Conservation (phyloP, 1,140 invertebrate genomes). For the Rhyzopertha dominica region DNA sequence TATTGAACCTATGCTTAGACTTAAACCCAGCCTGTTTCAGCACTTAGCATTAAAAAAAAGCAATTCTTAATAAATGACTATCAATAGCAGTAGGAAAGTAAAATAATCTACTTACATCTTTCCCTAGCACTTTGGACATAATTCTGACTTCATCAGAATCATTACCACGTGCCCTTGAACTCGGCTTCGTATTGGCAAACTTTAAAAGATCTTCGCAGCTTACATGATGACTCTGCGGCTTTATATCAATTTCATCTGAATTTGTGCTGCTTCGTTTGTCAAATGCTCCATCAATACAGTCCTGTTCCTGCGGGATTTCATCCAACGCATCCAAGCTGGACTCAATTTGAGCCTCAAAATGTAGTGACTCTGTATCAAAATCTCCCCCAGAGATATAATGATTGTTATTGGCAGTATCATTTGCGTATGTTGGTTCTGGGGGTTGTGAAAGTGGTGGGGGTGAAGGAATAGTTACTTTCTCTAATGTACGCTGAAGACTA, state of each 20-base stretch:
- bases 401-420: no score
- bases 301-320: slow-evolving; percentile 39
- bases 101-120: slow-evolving; percentile 56
- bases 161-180: slow-evolving; percentile 72
- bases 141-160: slow-evolving; percentile 88
- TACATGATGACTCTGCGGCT: slow-evolving; percentile 62
- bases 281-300: slow-evolving; percentile 34
- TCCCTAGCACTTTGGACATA: slow-evolving; percentile 84
- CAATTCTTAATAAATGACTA: neutral
- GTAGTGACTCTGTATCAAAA: slow-evolving; percentile 37
- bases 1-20: no score
- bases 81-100: no score
- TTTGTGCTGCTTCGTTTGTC: slow-evolving; percentile 17
- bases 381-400: no score
- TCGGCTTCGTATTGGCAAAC: slow-evolving; percentile 81
- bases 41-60: neutral
- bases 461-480: slow-evolving; percentile 51
- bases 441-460: no score
- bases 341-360: slow-evolving; percentile 59
- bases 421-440: no score
- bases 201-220: slow-evolving; percentile 89
- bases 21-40: neutral
- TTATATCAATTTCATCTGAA: slow-evolving; percentile 22
- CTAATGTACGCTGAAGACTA: slow-evolving; percentile 56
- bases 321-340: slow-evolving; percentile 61